Evolutionary conservation across 1,140 invertebrate species (phyloP).

Genomic region (Bombus waltoni): DNA sequence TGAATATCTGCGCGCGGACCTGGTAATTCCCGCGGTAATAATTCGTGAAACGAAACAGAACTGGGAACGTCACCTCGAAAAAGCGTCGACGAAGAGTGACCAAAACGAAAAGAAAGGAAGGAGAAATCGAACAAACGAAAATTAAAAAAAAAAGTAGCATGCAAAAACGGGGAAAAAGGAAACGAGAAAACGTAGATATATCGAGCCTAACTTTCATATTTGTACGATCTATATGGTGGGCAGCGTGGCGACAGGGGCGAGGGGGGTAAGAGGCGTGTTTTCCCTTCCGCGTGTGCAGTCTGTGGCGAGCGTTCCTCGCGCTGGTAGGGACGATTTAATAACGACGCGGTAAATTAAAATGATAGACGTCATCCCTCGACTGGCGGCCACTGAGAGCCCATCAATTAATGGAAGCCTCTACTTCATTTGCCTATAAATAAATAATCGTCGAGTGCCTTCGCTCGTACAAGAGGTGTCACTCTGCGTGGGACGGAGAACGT

Average conservation of each 20-base stretch:
- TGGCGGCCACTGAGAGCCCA: constrained; percentile 80
- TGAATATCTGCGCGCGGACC: background rate
- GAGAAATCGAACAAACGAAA: background rate
- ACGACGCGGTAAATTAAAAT: constrained; percentile 80
- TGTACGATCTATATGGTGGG: background rate
- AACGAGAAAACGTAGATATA: background rate
- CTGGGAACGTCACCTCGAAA: constrained; percentile 26
- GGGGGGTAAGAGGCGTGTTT: constrained; percentile 28
- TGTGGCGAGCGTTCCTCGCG: constrained; percentile 49
- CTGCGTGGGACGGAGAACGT: constrained; percentile 53
- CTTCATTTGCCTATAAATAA: constrained; percentile 81
- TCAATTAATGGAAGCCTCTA: constrained; percentile 80
- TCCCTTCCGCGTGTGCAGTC: constrained; percentile 51
- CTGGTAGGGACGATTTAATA: constrained; percentile 75
- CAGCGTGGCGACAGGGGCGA: background rate
- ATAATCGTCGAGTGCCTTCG: constrained; percentile 75
- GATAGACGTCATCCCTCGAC: constrained; percentile 79
- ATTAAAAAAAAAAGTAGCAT: background rate
- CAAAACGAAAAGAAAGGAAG: background rate
- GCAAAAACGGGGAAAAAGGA: background rate
- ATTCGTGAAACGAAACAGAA: constrained; percentile 34
- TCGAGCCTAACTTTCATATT: constrained; percentile 25
- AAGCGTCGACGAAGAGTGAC: constrained; percentile 22
- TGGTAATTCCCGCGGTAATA: constrained; percentile 30
- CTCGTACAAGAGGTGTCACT: constrained; percentile 68